Conservation (phyloP, 2,888 invertebrate genomes). For the Hypomecis atomaria region DNA sequence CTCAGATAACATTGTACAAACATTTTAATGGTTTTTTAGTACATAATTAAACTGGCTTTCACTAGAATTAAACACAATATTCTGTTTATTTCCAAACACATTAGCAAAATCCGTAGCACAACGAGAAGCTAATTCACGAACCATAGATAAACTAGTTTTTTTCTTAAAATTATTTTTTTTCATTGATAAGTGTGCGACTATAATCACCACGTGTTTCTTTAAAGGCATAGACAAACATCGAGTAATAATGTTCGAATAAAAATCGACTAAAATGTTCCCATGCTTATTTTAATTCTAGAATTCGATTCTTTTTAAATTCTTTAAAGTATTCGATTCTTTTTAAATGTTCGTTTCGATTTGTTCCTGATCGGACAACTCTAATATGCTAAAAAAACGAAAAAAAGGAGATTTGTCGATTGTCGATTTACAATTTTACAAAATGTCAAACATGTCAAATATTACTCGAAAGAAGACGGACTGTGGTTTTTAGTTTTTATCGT, state of each 20-base stretch:
- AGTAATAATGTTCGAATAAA: conserved; percentile 3
- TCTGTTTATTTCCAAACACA: conserved; percentile 83
- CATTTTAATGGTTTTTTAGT: conserved; percentile 64
- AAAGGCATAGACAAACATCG: conserved; percentile 53
- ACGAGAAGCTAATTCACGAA: conserved; percentile 80
- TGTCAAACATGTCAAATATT: conserved; percentile 58
- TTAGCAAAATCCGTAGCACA: conserved; percentile 74
- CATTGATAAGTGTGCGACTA: conserved; percentile 35
- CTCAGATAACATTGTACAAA: conserved; percentile 60
- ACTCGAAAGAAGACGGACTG: conserved; percentile 53
- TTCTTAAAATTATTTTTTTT: conserved; percentile 58
- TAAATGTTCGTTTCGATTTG: too few species aligned
- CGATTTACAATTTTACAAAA: too few species aligned
- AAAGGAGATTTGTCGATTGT: conserved; percentile 58
- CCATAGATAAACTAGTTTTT: conserved; percentile 69
- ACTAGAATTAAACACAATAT: conserved; percentile 59
- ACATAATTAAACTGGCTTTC: conserved; percentile 59
- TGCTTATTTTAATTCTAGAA: neutral
- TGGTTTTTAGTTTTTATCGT: conserved; percentile 70
- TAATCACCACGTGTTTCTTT: conserved; percentile 61
- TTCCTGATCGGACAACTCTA: conserved; percentile 18
- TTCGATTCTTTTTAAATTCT: too few species aligned
- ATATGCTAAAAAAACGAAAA: conserved; percentile 32
- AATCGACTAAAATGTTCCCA: conserved; percentile 19
- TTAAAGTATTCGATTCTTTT: too few species aligned